Evolutionary conservation across 2,888 invertebrate species (phyloP), one percentile per base, ranked within the genome.

Genomic region (Patella pellucida): DNA sequence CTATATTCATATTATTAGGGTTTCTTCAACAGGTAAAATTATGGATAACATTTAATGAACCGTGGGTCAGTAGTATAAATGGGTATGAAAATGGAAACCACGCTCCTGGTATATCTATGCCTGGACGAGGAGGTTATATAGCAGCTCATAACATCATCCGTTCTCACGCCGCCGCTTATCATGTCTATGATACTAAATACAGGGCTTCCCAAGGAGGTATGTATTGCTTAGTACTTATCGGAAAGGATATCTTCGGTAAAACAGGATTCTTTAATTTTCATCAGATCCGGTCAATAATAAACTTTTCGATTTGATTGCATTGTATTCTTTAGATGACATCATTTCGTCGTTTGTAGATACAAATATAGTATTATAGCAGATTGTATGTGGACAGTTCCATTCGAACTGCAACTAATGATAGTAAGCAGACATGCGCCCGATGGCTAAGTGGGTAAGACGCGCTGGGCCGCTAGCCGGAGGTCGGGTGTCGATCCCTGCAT

Each of bases 31-130:
- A 89, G 89, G 89, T 90, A 1, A 87, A 94, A 86, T 92, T 92
- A 62, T 95, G 95, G 95, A 93, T 95, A n/a, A 95, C 95, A 0
- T 93, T 95, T 83, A 95, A 95, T 87, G 96, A 95, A 87, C 95
- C 95, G 4, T 93, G 83, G 76, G 82, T 87, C 12, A 79, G 86
- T 12, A 75, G 84, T 1, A 80, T 82, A 62, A 76, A 84, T 5
- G 88, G 89, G 0, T 87, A 89, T 74, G 86, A 84, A 68, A 77
- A 80, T 5, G 87, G 84, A 3, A 72, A 73, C 1, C 81, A 85
- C 74, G 83, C 89, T 0, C 89, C 89, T 1, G 82, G 83, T 23
- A 78, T 81, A 51, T 77, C 79, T n/a, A 83, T 84, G 11, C 83
- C 84, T 2, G 85, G 83, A 1, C 75, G 74, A 5, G 82, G 84